Conservation (phyloP, 2,797 vertebrate genomes). For the Macrochelys suwanniensis region DNA sequence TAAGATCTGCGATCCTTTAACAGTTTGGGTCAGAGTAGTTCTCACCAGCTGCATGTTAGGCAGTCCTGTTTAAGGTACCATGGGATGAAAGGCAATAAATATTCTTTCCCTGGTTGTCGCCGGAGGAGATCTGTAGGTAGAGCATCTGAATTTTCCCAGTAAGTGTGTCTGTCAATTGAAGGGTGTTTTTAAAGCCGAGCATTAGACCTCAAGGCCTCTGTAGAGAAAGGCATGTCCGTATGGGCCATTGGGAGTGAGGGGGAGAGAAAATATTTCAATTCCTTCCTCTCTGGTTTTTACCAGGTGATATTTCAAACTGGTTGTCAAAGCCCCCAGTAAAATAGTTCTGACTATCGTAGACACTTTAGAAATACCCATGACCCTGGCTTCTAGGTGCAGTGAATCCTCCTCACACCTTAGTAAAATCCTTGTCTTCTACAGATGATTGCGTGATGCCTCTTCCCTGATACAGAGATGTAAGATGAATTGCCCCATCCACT, state of each 20-base stretch:
- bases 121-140: neutral
- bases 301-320: neutral
- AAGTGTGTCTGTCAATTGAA: neutral
- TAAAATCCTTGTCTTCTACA: fast-evolving
- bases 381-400: neutral
- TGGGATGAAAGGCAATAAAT: neutral
- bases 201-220: neutral
- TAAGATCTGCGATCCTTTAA: neutral
- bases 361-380: fast-evolving
- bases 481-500: neutral
- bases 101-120: fast-evolving
- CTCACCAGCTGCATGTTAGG: neutral
- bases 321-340: neutral
- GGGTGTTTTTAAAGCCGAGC: neutral
- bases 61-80: fast-evolving
- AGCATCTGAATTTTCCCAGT: fast-evolving
- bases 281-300: neutral
- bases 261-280: neutral
- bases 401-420: neutral
- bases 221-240: no score
- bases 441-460: neutral
- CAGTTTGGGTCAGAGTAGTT: neutral
- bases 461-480: neutral
- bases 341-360: neutral
- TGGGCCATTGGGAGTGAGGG: neutral